Base-by-base conservation (phyloP, 2,888 invertebrate species). In the Osedax frankpressi region DNA sequence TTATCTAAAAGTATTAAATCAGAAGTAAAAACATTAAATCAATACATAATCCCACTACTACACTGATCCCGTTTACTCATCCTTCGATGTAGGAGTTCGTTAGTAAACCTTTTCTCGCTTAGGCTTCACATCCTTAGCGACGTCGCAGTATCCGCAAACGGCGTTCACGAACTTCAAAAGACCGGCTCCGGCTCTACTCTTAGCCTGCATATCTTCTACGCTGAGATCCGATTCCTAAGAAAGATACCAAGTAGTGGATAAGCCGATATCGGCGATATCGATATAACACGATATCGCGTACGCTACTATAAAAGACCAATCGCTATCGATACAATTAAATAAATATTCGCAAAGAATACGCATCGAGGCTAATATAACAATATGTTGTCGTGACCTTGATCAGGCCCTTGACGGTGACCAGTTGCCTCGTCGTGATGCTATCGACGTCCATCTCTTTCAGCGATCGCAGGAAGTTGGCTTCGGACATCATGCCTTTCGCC, bases 401-500 rank as follows among this genome's bases (percentile, higher is more conserved):
- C 6, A 69, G 30, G 11, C 69, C 69, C 3, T 28, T 69, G 25
- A 69, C 69, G 1, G 28, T 69, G 29, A 29, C 19, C 2, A 82
- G 81, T 77, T 84, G 84, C 76, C 81, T 81, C 26, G 75, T 76
- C 0, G 84, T 81, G 65, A 86, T 85, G 73, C 78, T 78, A 75
- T 86, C 86, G 0, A 84, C 91, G 82, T 94, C 92, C 90, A 94
- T 90, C 83, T 93, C 92, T 84, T 90, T 90, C 44, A 94, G 86
- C 72, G 88, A 88, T 72, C 88, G 87, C 59, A 94, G 84, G 84
- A 94, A 94, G 83, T 88, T 90, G 0, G 92, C 90, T 81, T 94
- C 94, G 0, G 92, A 89, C 93, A 94, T 93, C 90, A 94, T 91
- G 1, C 88, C 91, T 84, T 91, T 93, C 0, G 93, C 93, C 0